Evolutionary conservation across 2,888 invertebrate species (phyloP).

Genomic region (Lithodes maja): DNA sequence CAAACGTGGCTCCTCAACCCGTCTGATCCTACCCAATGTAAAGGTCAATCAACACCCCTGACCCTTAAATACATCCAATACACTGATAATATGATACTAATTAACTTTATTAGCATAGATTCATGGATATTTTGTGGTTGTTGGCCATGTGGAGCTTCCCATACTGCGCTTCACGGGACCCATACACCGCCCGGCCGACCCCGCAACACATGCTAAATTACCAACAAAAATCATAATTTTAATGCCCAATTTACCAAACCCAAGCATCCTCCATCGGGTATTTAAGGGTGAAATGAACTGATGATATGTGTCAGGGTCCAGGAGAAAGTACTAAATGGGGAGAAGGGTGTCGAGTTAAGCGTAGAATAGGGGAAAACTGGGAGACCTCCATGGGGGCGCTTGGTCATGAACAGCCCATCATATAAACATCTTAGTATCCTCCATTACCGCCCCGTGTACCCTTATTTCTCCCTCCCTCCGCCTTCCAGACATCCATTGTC

Average conservation of each 20-base stretch:
- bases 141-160: neutral
- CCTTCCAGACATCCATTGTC: neutral
- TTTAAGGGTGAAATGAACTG: too few relatives aligned
- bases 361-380: neutral
- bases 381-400: neutral
- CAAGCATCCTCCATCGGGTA: too few relatives aligned
- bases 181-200: constrained; percentile 14
- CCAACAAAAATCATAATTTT: constrained; percentile 27
- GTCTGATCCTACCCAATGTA: too few relatives aligned
- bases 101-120: too few relatives aligned
- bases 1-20: too few relatives aligned
- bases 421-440: neutral
- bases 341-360: neutral
- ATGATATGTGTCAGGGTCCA: too few relatives aligned
- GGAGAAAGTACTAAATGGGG: neutral
- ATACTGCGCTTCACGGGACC: neutral
- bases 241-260: neutral
- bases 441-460: neutral
- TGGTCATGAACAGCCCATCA: neutral
- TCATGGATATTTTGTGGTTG: too few relatives aligned
- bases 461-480: neutral
- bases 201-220: constrained; percentile 44
- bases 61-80: too few relatives aligned
- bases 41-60: too few relatives aligned
- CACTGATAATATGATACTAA: too few relatives aligned